Percentiles rank a stretch among this genome's conserved stretches.
Conservation (phyloP, 2,888 invertebrate genomes). For the Cloeon dipterum region DNA sequence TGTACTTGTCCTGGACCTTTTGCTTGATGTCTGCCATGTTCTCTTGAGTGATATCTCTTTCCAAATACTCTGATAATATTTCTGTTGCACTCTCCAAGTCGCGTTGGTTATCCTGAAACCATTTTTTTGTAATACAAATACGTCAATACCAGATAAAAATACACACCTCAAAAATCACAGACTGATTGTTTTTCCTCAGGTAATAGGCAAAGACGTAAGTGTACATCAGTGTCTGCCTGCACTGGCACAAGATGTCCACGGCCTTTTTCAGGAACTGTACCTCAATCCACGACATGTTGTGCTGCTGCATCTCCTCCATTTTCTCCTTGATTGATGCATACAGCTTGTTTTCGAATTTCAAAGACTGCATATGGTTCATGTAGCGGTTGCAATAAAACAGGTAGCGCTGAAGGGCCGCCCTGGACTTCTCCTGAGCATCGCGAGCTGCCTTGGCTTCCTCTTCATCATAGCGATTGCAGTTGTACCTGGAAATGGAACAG, state of each 20-base stretch:
- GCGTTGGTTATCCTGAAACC: constrained; percentile 66
- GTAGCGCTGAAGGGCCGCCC: constrained; percentile 87
- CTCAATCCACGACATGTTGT: constrained; percentile 99
- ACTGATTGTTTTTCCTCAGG: constrained; percentile 92
- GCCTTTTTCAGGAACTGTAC: constrained; percentile 94
- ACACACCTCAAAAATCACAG: constrained; percentile 76
- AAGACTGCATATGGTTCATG: constrained; percentile 97
- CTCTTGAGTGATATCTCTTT: constrained; percentile 92
- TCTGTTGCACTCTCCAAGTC: constrained; percentile 96
- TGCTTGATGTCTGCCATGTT: constrained; percentile 95
- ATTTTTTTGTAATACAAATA: background rate
- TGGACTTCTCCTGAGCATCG: constrained; percentile 84
- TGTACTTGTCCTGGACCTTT: constrained; percentile 95
- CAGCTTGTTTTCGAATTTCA: constrained; percentile 92
- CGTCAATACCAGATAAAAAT: too few relatives aligned
- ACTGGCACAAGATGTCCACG: constrained; percentile 88
- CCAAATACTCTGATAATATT: constrained; percentile 89
- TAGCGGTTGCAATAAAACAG: constrained; percentile 97
- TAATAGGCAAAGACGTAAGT: constrained; percentile 99
- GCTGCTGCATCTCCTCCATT: constrained; percentile 99
- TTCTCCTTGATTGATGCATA: constrained; percentile 90
- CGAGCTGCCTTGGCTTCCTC: constrained; percentile 89
- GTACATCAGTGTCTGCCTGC: constrained; percentile 95
- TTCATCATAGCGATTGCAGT: constrained; percentile 93
- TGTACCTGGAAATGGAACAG: too few relatives aligned